Evolutionary conservation across 92 coral and sea anemone genomes (phyloP).

Genomic region (Chrysogorgia sp.): DNA sequence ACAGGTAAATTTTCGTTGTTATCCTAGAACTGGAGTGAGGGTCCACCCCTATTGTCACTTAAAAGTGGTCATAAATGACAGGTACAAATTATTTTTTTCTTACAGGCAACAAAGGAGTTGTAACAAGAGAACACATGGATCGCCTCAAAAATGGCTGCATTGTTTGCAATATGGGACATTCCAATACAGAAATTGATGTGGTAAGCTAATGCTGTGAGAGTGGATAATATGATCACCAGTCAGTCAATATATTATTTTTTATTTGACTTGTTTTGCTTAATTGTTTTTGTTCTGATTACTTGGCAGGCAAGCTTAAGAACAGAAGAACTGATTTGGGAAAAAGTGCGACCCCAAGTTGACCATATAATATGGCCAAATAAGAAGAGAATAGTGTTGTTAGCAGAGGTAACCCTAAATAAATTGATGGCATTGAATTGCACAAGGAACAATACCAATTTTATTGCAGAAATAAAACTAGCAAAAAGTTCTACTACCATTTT

Average conservation of each 20-base stretch:
- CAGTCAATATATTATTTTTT: background rate
- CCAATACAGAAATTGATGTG: constrained; percentile 99
- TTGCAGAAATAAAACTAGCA: too few relatives aligned
- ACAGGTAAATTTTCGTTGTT: constrained; percentile 65
- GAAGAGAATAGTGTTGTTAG: constrained; percentile 91
- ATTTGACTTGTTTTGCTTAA: background rate
- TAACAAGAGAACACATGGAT: constrained; percentile 95
- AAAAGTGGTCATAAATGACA: too few relatives aligned
- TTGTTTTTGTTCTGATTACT: background rate
- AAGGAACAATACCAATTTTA: too few relatives aligned
- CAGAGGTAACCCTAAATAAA: constrained; percentile 70
- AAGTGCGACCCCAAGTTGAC: constrained; percentile 99
- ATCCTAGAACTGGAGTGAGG: background rate
- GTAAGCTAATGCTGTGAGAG: constrained; percentile 34
- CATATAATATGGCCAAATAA: constrained; percentile 99
- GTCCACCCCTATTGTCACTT: background rate
- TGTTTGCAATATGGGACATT: constrained; percentile 99
- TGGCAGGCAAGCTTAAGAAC: constrained; percentile 98
- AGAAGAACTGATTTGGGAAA: constrained; percentile 97
- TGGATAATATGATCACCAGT: background rate
- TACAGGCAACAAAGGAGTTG: constrained; percentile 94
- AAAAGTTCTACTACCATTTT: too few relatives aligned
- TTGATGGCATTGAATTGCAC: too few relatives aligned
- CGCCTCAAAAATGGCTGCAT: constrained; percentile 98
- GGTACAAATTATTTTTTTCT: background rate